Evolutionary conservation across 2,113 vertebrate genomes (phyloP).

Genomic region (Equus przewalskii): DNA sequence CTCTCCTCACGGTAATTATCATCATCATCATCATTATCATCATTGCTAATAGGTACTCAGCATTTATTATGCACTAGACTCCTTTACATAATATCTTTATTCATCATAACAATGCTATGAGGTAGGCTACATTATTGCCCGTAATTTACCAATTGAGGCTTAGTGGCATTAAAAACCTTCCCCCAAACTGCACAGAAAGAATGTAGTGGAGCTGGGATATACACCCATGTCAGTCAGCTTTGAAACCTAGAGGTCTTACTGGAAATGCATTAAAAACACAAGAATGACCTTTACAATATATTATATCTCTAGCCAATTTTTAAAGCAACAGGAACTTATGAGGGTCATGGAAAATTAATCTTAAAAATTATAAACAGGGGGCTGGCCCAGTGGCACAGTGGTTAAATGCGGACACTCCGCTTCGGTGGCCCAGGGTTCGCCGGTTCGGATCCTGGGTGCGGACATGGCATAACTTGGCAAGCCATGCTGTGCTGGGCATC

Average conservation of each 20-base stretch:
- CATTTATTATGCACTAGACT: conserved; percentile 35
- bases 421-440: too few species aligned
- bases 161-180: conserved; percentile 24
- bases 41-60: conserved; percentile 7
- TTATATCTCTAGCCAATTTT: neutral
- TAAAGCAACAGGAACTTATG: conserved; percentile 3
- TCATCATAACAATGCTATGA: neutral
- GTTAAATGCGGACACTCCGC: too few species aligned
- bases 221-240: neutral
- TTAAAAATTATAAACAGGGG: neutral
- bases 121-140: neutral
- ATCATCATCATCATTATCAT: neutral
- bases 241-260: conserved; percentile 34
- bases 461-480: too few species aligned
- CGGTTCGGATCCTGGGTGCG: too few species aligned
- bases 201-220: neutral
- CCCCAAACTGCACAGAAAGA: neutral
- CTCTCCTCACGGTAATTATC: neutral
- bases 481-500: too few species aligned
- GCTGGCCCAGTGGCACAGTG: too few species aligned
- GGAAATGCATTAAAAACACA: conserved; percentile 35
- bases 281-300: neutral
- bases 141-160: conserved; percentile 30
- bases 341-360: neutral
- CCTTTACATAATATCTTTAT: neutral